These are phyloP conservation scores for Aphelocoma californica DNA, from an alignment of 2,797 vertebrate species.

Conservation along the genomic window DNA sequence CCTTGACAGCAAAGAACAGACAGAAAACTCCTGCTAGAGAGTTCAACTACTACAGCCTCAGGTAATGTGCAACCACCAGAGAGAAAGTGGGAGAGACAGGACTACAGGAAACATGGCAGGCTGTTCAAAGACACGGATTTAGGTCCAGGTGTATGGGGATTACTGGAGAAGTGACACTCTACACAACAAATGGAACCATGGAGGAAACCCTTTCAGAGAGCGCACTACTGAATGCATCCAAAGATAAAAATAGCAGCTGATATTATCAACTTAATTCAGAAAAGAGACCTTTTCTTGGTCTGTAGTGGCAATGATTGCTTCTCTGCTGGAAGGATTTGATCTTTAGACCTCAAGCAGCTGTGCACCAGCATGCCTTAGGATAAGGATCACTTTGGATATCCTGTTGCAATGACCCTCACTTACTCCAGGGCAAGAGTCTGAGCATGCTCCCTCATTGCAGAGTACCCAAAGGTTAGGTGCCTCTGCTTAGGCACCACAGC, in stretches of 20 bases:
- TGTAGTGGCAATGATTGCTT: background rate
- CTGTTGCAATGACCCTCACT: background rate
- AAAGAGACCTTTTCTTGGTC: background rate
- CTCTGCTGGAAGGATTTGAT: background rate
- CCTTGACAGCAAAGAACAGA: constrained; percentile 33
- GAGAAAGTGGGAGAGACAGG: background rate
- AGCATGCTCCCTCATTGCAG: background rate
- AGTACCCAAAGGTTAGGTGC: fast-evolving
- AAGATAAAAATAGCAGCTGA: background rate
- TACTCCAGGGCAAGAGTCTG: background rate
- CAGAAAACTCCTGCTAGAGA: constrained; percentile 12
- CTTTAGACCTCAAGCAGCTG: background rate
- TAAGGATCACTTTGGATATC: background rate
- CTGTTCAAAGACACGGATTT: background rate
- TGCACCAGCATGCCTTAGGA: fast-evolving
- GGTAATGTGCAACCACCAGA: background rate
- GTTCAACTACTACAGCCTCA: constrained; percentile 10
- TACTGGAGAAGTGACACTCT: background rate
- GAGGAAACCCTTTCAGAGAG: background rate
- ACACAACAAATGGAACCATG: background rate
- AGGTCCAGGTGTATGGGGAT: background rate
- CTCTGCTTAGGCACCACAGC: background rate
- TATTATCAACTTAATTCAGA: background rate
- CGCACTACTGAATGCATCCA: background rate
- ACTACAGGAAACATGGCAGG: background rate